These are phyloP conservation scores for Forficula auricularia DNA, from an alignment of 1,140 invertebrate genomes.

Conservation along the genomic window DNA sequence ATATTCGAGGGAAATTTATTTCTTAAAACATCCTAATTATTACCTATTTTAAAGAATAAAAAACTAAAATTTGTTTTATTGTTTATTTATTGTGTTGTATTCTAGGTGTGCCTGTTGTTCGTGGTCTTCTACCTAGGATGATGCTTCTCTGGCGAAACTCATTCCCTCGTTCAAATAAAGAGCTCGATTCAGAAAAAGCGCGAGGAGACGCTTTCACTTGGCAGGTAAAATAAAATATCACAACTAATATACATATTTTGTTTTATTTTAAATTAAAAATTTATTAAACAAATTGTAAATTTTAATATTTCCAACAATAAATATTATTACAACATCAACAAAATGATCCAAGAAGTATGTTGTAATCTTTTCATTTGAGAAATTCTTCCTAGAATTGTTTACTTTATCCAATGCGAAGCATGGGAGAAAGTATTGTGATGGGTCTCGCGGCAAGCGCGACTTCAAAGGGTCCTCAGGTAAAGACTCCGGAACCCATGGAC, in stretches of 20 bases:
- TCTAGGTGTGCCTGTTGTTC: constrained; percentile 68
- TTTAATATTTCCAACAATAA: not conserved
- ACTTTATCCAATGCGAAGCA: too few species aligned
- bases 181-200: constrained; percentile 91
- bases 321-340: constrained; percentile 1
- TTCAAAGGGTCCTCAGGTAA: too few species aligned
- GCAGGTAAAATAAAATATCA: constrained; percentile 49
- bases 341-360: too few species aligned
- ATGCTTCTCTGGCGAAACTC: constrained; percentile 92
- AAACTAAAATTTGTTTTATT: constrained; percentile 9
- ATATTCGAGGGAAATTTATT: too few species aligned
- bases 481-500: too few species aligned
- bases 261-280: too few species aligned
- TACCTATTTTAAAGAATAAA: constrained; percentile 1
- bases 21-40: too few species aligned
- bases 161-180: constrained; percentile 87
- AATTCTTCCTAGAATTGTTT: too few species aligned
- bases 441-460: too few species aligned
- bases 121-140: constrained; percentile 78
- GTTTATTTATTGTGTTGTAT: constrained; percentile 13
- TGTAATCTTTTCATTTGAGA: too few species aligned
- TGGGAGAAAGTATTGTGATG: too few species aligned
- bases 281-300: not conserved
- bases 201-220: constrained; percentile 96
- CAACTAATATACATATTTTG: too few species aligned